Base-by-base conservation (phyloP, 1,140 invertebrate species). In the Scaptomyza hsui region DNA sequence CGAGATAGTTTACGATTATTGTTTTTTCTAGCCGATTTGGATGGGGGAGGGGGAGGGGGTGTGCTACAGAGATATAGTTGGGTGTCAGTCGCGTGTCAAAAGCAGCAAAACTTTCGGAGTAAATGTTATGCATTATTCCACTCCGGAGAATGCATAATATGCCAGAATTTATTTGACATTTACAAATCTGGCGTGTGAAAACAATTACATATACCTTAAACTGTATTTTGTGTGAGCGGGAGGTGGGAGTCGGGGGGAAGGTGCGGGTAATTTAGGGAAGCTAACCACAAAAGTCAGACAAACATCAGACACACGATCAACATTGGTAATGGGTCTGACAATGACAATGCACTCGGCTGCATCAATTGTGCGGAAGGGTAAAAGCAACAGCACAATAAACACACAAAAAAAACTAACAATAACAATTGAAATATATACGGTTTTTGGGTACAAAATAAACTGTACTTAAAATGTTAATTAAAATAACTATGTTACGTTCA, bases 1-100 rank as follows among this genome's bases (percentile, higher is more conserved):
- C 52, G 47, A 72, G 75, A 74, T 70, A 78, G 57, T 86, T 86
- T 86, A 86, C 79, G 72, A 83, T 86, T 80, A 85, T 86, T 88
- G 73, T 88, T 74, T 83, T 61, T 60, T 37, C 0, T 18, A 5
- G 39, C 18, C 48, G 21, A 4, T 9, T 16, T 10, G 16, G 16
- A 26, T 18, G 26, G n/a, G 10, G 10, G 29, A 1, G 21, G 15
- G 39, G 5, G 3, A 3, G 3, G 12, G 10, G 41, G 15, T 32
- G 13, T 21, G 15, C 48, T 59, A 61, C 42, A 26, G 53, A 41
- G 51, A 29, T 9, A 1, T 55, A 55, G 51, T 6, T 74, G 49
- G 37, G 61, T 72, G 55, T 63, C 39, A 69, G 81, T 86, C 81
- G 81, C 81, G 82, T 86, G 81, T 86, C 78, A 68, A 71, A 65